Evolutionary conservation across 53 echinoderm and acorn worm genomes (phyloP), one percentile per base, ranked within the genome.

Genomic region (Antedon mediterranea): DNA sequence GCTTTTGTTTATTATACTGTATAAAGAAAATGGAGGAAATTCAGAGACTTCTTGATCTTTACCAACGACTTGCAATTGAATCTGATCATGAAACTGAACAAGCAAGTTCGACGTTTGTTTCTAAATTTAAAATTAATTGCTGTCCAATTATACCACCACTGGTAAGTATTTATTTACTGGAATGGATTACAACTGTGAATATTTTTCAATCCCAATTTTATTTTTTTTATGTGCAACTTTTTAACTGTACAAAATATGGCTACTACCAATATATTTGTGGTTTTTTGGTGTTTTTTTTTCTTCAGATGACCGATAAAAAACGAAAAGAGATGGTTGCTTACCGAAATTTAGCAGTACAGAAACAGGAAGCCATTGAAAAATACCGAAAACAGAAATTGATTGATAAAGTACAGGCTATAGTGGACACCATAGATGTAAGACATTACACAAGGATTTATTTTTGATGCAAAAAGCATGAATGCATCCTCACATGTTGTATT

Each of bases 101-200:
- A 23, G 4, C 70, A 72, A 31, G 32, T 27, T 28, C 43, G 42
- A 72, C 26, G 27, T 87, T 80, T 87, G 87, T 80, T 34, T 87
- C 87, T 20, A 5, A 71, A 15, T 86, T 90, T 74, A 94, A 74
- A 72, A 80, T 90, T 0, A 70, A 94, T 78, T 91, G 91, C 27
- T 86, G 87, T 29, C 88, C 94, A 2, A 89, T 94, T 44, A 85
- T 85, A 31, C 91, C 94, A 44, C 94, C 93, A 32, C 73, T 94
- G 81, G 94, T 94, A 85, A 85, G 89, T 75, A 14, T 84, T n/a
- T 83, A 31, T n/a, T n/a, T n/a, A n/a, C n/a, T n/a, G n/a, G n/a
- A n/a, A n/a, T n/a, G n/a, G n/a, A n/a, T n/a, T 41, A 41, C 41
- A 41, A 41, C 41, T 13, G 5, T 13, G 5, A 13, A 41, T 7